Evolutionary conservation across 2,797 vertebrate species (phyloP), one percentile per base, ranked within the genome.

Genomic region (Phrynocephalus forsythii): DNA sequence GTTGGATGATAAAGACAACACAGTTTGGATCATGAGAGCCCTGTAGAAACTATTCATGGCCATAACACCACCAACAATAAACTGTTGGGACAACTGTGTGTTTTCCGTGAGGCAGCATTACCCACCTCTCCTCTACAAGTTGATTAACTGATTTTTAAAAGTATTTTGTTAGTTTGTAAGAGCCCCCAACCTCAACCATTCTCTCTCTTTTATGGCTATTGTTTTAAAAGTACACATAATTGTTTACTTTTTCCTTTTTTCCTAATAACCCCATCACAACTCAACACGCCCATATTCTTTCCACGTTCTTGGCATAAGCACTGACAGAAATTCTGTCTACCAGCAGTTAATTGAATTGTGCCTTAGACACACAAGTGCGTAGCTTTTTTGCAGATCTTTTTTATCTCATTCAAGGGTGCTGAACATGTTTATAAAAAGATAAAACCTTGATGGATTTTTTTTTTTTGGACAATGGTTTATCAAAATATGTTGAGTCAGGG

Each of bases 261-360:
- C 78, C 60, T 82, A 80, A 75, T 13, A 76, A 5, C 20, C 71
- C 48, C 63, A 68, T 72, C 83, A 68, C 26, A 81, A 88, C 44
- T 81, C 16, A n/a, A 48, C 2, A 44, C 48, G 69, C 81, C 73
- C 66, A 83, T 76, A 85, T 88, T 85, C 78, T 80, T 85, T 81
- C 44, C 83, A 85, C 48, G 7, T 68, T 85, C 60, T 88, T 81
- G 73, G 71, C 71, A 75, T 88, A 85, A 22, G 18, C 50, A 24
- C 44, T 48, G 63, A 82, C 72, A 72, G 72, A 56, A 20, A 24
- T 80, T 66, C 78, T 68, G 38, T 68, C 11, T 28, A 76, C 44
- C 83, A 88, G 79, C 68, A 30, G 60, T 82, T 85, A 79, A 85
- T 85, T 88, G 87, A 88, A 88, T 88, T 88, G 83, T 88, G 87